Percentiles rank a stretch among this genome's conserved stretches.
Conservation (phyloP, 2,888 invertebrate genomes). For the Neoascia interrupta region DNA sequence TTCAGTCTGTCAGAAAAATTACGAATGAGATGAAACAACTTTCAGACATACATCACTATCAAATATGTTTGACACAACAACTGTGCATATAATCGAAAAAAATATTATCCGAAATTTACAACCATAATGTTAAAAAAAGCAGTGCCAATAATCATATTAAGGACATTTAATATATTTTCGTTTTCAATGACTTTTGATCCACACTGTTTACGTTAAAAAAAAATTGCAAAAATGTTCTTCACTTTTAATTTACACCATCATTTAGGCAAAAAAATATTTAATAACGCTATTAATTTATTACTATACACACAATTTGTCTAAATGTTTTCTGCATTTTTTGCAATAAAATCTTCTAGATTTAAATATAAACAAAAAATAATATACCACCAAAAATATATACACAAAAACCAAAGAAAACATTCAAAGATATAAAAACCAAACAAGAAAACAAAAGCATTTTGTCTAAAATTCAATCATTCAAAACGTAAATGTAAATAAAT, state of each 20-base stretch:
- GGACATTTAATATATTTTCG: too few species aligned
- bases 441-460: constrained; percentile 60
- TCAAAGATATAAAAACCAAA: constrained; percentile 53
- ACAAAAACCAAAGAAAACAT: constrained; percentile 32
- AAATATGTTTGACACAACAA: too few species aligned
- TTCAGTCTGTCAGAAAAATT: background rate
- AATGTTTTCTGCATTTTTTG: constrained; percentile 45
- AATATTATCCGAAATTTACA: background rate
- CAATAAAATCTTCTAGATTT: constrained; percentile 35
- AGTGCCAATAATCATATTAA: too few species aligned
- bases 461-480: constrained; percentile 67
- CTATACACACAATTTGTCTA: constrained; percentile 45
- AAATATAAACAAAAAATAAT: constrained; percentile 48
- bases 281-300: constrained; percentile 26
- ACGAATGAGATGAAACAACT: too few species aligned
- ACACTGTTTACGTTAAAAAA: constrained; percentile 5
- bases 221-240: background rate
- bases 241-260: constrained; percentile 66
- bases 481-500: constrained; percentile 69
- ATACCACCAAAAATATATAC: constrained; percentile 53
- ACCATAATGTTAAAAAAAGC: too few species aligned
- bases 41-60: too few species aligned
- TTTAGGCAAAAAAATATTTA: constrained; percentile 48
- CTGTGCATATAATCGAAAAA: too few species aligned
- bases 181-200: constrained; percentile 29